These are phyloP conservation scores for Leptestheria dahalacensis DNA, from an alignment of 1,140 invertebrate genomes.

Conservation along the genomic window DNA sequence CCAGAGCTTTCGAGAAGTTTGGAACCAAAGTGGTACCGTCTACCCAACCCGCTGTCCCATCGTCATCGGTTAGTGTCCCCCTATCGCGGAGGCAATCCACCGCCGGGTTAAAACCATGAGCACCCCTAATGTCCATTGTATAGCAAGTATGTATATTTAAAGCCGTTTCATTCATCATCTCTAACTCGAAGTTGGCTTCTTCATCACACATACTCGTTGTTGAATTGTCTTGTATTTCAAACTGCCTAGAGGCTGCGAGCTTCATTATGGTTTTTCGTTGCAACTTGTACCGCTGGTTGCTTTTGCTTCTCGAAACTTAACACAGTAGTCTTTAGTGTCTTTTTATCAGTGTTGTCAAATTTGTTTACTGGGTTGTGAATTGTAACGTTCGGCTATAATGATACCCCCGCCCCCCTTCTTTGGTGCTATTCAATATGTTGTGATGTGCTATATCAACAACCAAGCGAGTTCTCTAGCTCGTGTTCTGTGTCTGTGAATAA, in stretches of 20 bases:
- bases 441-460: not conserved
- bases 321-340: too few species aligned
- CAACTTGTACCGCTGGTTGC: too few species aligned
- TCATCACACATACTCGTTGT: not conserved
- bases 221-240: not conserved
- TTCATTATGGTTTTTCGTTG: too few species aligned
- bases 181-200: not conserved
- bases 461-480: too few species aligned
- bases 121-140: not conserved
- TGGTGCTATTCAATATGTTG: not conserved
- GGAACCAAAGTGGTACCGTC: conserved; percentile 21
- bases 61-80: not conserved
- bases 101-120: not conserved
- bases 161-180: not conserved
- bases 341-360: not conserved
- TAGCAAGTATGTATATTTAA: not conserved
- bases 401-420: too few species aligned
- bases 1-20: conserved; percentile 34
- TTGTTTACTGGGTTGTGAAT: not conserved
- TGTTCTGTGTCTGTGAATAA: not conserved
- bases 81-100: not conserved
- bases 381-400: not conserved
- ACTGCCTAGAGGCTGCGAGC: too few species aligned
- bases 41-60: not conserved
- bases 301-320: too few species aligned